These are phyloP conservation scores for Hypothenemus hampei DNA, from an alignment of 1,140 invertebrate genomes.

Conservation along the genomic window DNA sequence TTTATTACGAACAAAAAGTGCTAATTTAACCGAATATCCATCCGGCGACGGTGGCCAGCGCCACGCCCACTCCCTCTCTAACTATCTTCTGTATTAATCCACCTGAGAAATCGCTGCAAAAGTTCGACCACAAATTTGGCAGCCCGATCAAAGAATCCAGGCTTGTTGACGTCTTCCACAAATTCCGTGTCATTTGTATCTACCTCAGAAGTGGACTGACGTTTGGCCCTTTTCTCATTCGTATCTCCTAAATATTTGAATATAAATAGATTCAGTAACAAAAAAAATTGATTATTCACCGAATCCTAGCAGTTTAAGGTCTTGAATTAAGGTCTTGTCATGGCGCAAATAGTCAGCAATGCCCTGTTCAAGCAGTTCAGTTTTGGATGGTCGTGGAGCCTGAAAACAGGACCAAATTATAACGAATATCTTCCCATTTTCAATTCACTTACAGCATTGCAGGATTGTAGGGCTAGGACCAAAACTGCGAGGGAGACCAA, in stretches of 20 bases:
- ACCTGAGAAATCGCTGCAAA: conserved; percentile 45
- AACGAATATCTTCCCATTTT: background rate
- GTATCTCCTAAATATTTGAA: too few species aligned
- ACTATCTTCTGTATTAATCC: conserved; percentile 42
- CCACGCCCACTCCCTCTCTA: conserved; percentile 26
- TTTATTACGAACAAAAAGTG: too few species aligned
- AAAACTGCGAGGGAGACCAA: too few species aligned
- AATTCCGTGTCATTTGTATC: conserved; percentile 24
- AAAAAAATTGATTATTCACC: conserved; percentile 15
- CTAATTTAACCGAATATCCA: conserved; percentile 28
- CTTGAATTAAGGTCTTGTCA: conserved; percentile 34
- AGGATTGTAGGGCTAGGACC: background rate
- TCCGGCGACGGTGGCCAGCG: conserved; percentile 18
- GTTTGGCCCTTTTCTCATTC: conserved; percentile 23
- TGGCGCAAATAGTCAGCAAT: conserved; percentile 38
- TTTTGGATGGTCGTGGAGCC: conserved; percentile 25
- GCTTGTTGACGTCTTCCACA: conserved; percentile 22
- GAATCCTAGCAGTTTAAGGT: conserved; percentile 25
- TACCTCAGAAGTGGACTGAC: conserved; percentile 30
- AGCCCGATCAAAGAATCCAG: conserved; percentile 43
- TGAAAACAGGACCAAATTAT: conserved; percentile 2
- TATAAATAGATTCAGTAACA: background rate
- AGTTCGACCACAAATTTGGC: conserved; percentile 45
- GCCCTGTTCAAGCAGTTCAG: conserved; percentile 31
- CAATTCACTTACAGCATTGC: conserved; percentile 2